Base-by-base conservation (phyloP, 2,888 invertebrate species). In the Podabrus alpinus region DNA sequence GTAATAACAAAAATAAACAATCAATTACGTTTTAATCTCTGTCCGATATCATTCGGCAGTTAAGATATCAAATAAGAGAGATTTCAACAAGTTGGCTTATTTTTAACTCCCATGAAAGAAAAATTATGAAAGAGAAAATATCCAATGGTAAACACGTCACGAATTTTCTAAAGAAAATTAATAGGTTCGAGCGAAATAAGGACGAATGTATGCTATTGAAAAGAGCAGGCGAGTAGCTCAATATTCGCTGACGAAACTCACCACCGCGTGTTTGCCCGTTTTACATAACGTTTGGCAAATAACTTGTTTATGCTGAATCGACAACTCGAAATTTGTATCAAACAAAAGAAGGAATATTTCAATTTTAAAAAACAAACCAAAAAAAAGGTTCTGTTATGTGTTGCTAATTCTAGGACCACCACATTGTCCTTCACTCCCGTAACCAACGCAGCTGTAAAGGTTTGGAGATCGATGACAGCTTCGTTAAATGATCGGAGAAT, bases 201-300 rank as follows among this genome's bases (percentile, higher is more conserved):
- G 9, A 24, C 24, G 24, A 24, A 0, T 24, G 1, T 24, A 24
- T 7, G 24, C 9, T 0, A 24, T 24, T 24, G 24, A 24, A 9
- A 7, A 24, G 24, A 70, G 29, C 25, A 59, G 66, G 59, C 17
- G 24, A 1, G 61, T 67, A 17, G 21, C 15, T 71, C 29, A 62
- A 69, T 70, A 73, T 73, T 73, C 59, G 69, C 60, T 73, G 69
- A 69, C 69, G 61, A 73, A 66, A 72, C 15, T 29, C 24, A 67
- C 29, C 74, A n/a, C 71, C 68, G 71, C 61, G 67, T 74, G 71
- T 67, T 70, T 45, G 61, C 62, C 62, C 61, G 29, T 45, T 74
- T 74, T 66, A 74, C 70, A 71, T 74, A 74, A 74, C 68, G 68
- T 68, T 70, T 71, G 74, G 74, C 74, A 71, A 73, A 74, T 71